Conservation (phyloP, 2,113 vertebrate species). For the Ameiurus melas region DNA sequence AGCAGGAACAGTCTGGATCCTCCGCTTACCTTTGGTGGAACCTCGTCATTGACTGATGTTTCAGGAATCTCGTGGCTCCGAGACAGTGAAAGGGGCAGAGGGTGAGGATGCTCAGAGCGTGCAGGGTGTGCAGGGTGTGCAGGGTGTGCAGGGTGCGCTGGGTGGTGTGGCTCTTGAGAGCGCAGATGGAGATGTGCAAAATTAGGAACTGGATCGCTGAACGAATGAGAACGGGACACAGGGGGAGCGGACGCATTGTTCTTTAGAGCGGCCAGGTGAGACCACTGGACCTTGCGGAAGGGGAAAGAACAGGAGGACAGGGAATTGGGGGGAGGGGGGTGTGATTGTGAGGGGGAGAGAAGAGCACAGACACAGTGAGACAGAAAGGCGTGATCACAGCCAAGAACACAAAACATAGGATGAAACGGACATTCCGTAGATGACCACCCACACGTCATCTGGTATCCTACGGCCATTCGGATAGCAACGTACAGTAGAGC, state of each 20-base stretch:
- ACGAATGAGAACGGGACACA: constrained; percentile 88
- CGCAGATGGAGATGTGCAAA: constrained; percentile 79
- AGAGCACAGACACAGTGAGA: constrained; percentile 1
- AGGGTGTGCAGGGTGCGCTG: constrained; percentile 15
- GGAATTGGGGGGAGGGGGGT: constrained; percentile 44
- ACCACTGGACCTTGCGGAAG: constrained; percentile 91
- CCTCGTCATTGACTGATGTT: constrained; percentile 72
- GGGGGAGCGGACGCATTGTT: constrained; percentile 79
- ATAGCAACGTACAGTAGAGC: not conserved
- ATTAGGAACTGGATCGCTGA: constrained; percentile 91
- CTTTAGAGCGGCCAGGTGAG: constrained; percentile 94
- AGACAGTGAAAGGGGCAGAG: constrained; percentile 77
- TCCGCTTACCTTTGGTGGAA: constrained; percentile 91
- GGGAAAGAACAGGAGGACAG: constrained; percentile 75
- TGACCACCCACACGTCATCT: not conserved
- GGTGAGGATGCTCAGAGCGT: constrained; percentile 52
- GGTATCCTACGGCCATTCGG: not conserved
- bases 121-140: not conserved
- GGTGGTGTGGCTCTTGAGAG: constrained; percentile 74
- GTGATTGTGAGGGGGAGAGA: constrained; percentile 38
- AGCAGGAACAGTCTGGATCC: not conserved
- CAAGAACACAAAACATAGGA: constrained; percentile 48
- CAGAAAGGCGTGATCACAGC: constrained; percentile 47
- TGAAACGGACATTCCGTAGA: not conserved
- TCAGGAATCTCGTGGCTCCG: constrained; percentile 31